Evolutionary conservation across 2,797 vertebrate species (phyloP).

Genomic region (Rallus crepitans): DNA sequence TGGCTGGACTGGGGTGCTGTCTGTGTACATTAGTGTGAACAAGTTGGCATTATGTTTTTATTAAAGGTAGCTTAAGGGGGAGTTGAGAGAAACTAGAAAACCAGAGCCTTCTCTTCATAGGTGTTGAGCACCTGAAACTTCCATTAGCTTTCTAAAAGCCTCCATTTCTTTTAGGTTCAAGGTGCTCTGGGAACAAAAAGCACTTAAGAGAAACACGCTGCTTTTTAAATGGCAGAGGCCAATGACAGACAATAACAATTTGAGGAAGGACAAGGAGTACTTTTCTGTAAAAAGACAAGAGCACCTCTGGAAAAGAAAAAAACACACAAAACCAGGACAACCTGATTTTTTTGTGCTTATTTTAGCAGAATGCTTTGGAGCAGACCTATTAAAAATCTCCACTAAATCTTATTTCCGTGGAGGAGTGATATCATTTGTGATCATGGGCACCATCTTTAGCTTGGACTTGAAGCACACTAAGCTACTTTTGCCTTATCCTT

Average conservation of each 20-base stretch:
- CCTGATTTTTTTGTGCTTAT: slow-evolving; percentile 35
- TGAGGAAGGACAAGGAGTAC: not conserved
- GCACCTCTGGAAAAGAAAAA: not conserved
- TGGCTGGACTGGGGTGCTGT: not conserved
- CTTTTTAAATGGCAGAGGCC: slow-evolving; percentile 30
- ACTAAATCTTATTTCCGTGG: slow-evolving; percentile 14
- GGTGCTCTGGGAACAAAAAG: slow-evolving; percentile 37
- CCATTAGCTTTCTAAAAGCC: slow-evolving; percentile 47
- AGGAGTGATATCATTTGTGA: slow-evolving; percentile 9
- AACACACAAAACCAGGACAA: not conserved
- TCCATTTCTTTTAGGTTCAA: slow-evolving; percentile 35
- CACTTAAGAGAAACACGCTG: slow-evolving; percentile 25
- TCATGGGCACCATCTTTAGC: slow-evolving; percentile 3
- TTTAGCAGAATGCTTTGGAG: slow-evolving; percentile 23
- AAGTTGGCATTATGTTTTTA: not conserved
- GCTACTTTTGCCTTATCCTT: slow-evolving; percentile 37
- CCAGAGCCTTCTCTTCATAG: not conserved
- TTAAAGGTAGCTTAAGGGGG: slow-evolving; percentile 1
- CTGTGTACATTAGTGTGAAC: not conserved
- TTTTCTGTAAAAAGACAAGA: slow-evolving; percentile 43
- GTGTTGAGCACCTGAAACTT: slow-evolving; percentile 39
- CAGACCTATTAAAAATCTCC: not conserved
- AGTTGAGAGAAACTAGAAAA: not conserved
- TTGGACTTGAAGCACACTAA: slow-evolving; percentile 47
- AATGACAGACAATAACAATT: slow-evolving; percentile 33